Evolutionary conservation across 2,797 vertebrate genomes (phyloP).

Genomic region (Zenarchopterus dispar): DNA sequence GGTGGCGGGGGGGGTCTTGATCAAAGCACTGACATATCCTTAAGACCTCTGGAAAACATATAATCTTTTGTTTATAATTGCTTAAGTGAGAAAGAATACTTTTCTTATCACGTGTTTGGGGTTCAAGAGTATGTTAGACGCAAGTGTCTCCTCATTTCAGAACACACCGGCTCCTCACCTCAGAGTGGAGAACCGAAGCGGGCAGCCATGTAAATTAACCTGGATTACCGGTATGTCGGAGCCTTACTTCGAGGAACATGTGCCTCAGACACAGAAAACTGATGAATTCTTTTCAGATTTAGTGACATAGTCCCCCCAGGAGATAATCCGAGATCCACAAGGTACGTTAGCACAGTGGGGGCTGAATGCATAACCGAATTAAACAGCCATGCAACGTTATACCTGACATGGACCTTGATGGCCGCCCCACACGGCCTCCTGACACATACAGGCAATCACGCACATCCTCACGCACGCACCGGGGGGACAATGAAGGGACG

Average conservation of each 20-base stretch:
- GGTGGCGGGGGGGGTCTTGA: too few relatives aligned
- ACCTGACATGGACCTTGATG: slow-evolving; percentile 47
- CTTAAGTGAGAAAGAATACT: too few relatives aligned
- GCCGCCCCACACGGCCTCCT: slow-evolving; percentile 50
- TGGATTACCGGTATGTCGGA: neutral
- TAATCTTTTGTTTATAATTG: too few relatives aligned
- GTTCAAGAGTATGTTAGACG: too few relatives aligned
- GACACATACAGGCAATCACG: slow-evolving; percentile 38
- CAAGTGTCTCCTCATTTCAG: too few relatives aligned
- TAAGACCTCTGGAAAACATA: too few relatives aligned
- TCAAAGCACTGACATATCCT: too few relatives aligned
- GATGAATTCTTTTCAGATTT: slow-evolving; percentile 5
- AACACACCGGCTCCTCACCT: too few relatives aligned
- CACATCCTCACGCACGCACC: slow-evolving; percentile 20
- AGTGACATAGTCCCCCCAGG: too few relatives aligned
- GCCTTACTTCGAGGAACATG: neutral
- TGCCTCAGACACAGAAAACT: neutral
- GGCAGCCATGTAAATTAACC: too few relatives aligned
- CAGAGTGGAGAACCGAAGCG: too few relatives aligned
- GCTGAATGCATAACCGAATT: slow-evolving; percentile 38
- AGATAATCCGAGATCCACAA: neutral
- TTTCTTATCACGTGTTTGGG: too few relatives aligned
- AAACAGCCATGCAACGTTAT: slow-evolving; percentile 62
- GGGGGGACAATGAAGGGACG: slow-evolving; percentile 48
- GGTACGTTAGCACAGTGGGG: neutral